Conservation (phyloP, 2,888 invertebrate genomes). For the Apoderus coryli region DNA sequence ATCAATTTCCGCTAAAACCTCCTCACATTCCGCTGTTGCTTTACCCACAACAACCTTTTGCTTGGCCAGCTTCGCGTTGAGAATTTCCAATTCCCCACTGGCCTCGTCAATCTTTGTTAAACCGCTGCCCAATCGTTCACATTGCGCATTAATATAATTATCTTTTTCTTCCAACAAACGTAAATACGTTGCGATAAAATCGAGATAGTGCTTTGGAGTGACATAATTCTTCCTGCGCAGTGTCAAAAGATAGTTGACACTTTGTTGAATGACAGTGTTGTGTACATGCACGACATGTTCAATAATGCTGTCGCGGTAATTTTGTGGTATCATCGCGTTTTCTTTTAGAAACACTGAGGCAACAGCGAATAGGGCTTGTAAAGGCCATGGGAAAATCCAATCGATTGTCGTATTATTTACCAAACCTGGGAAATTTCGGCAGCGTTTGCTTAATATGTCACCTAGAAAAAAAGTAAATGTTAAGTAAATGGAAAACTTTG, state of each 20-base stretch:
- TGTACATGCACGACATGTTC: conserved; percentile 81
- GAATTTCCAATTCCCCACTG: conserved; percentile 59
- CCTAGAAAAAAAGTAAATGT: no score
- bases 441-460: conserved; percentile 66
- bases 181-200: conserved; percentile 69
- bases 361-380: conserved; percentile 75
- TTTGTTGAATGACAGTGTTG: conserved; percentile 55
- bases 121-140: conserved; percentile 54
- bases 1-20: conserved; percentile 61
- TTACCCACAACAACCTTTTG: conserved; percentile 72
- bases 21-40: conserved; percentile 70
- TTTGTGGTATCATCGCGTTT: conserved; percentile 30
- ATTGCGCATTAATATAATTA: conserved; percentile 44
- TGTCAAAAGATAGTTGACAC: conserved; percentile 54
- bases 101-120: conserved; percentile 79
- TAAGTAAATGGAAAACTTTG: no score
- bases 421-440: conserved; percentile 81
- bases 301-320: conserved; percentile 49
- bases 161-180: conserved; percentile 59
- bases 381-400: conserved; percentile 91
- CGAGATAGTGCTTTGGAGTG: conserved; percentile 84
- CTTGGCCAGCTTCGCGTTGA: conserved; percentile 66
- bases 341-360: conserved; percentile 73
- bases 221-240: conserved; percentile 73
- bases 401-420: conserved; percentile 87